phyloP scores from a whole-genome alignment of 1,140 invertebrate genomes.

The Zaprionus tsacasi region DNA sequence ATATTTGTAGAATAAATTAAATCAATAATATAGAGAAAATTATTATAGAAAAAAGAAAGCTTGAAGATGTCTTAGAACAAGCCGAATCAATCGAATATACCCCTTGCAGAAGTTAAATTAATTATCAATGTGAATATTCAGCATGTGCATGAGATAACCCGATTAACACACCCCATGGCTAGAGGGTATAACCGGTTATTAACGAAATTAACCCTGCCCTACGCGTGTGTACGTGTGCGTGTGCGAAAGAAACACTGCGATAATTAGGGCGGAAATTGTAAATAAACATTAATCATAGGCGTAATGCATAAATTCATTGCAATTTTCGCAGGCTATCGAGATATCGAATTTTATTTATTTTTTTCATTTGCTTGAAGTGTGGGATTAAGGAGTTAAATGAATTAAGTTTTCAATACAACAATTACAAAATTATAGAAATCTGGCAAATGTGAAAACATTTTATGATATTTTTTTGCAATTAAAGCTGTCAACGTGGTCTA shows the following conservation, averaged over 20 bases:
- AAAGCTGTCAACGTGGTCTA: background rate
- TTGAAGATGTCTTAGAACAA: no score
- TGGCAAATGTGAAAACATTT: conserved; percentile 14
- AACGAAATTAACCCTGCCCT: conserved; percentile 15
- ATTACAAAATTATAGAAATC: conserved; percentile 42
- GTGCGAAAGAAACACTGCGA: conserved; percentile 51
- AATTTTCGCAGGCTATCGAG: conserved; percentile 30
- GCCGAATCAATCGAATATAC: no score
- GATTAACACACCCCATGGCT: background rate
- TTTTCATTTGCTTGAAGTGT: conserved; percentile 2
- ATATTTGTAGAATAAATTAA: background rate
- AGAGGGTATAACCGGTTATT: conserved; percentile 7
- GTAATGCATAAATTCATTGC: conserved; percentile 52
- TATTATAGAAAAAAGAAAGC: no score
- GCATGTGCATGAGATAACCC: background rate
- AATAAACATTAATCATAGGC: conserved; percentile 66
- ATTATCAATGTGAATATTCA: background rate
- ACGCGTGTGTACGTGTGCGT: background rate
- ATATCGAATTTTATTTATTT: conserved; percentile 26
- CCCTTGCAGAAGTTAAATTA: background rate
- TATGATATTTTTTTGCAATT: conserved; percentile 3
- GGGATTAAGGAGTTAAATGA: no score
- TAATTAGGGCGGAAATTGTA: conserved; percentile 50
- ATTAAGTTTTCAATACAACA: no score
- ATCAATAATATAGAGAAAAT: no score